Evolutionary conservation across 2,113 vertebrate genomes (phyloP), one percentile per base, ranked within the genome.

Genomic region (Ceratotherium simum): DNA sequence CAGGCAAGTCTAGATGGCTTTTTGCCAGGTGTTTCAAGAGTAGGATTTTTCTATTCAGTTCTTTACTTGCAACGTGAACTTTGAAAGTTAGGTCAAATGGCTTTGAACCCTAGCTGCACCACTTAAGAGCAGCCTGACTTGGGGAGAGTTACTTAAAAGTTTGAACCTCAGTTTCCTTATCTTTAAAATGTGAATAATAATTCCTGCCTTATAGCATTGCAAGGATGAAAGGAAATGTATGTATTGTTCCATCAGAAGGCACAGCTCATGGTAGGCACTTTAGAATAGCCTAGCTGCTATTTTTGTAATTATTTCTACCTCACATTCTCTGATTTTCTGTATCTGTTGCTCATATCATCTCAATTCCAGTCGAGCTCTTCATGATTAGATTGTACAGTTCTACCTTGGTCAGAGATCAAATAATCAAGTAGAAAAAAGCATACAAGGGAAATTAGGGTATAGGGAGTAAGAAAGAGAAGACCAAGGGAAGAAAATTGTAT

Each of bases 101-200:
- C 46, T 76, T 78, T 62, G 29, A 90, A 91, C 8, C 31, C 31
- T 62, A 60, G 21, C 5, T 65, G 33, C 6, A 21, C 4, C 78
- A 80, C 87, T 92, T 78, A 79, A 96, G 54, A 79, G 27, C 13
- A 93, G 4, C 6, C 10, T 73, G 36, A 76, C 39, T 17, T 69
- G 14, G 20, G 29, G n/a, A 93, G 6, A 82, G 58, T 48, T 46
- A 60, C 7, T 84, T 48, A 69, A 96, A 72, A 33, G 8, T 81
- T 83, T 42, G 23, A 95, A 27, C 14, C 29, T 89, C 21, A 6
- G 14, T 82, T 91, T 96, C 13, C 29, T 78, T 98, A 36, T 72
- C 81, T 95, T 88, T 85, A 95, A 89, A 91, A 51, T 54, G 12
- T 76, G 14, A 93, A 54, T 79, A 75, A 70, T 42, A 75, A 88